Base-by-base conservation (phyloP, 2,888 invertebrate genomes). In the Cryptocephalus primarius region DNA sequence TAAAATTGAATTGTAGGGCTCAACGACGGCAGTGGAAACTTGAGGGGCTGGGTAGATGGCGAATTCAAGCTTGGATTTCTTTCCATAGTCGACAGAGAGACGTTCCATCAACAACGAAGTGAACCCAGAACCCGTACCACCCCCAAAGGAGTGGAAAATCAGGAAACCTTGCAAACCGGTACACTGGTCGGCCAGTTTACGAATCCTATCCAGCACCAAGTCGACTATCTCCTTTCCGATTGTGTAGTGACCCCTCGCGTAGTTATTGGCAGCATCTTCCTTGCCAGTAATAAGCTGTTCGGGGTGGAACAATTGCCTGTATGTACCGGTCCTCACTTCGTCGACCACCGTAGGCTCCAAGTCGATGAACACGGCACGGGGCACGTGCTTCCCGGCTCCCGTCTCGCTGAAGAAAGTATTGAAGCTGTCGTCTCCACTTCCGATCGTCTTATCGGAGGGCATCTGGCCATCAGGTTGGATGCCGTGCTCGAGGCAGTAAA, bases 231-330 rank as follows among this genome's bases (percentile, higher is more conserved):
- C 93, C 72, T 89, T 89, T 66, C 93, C 95, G 65, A 95, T 90
- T 57, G 95, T 95, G 80, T 96, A 96, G 75, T 96, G 95, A 52
- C 95, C 95, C 63, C 95, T 84, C 50, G 95, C 95, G 59, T 95
- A 96, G 76, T 96, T 95, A 75, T 96, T 95, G 60, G 95, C 95
- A 42, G 95, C 95, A 68, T 95, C 94, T 74, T 94, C 94, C 72
- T 95, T 95, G 75, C 59, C 92, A 79, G 79, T 95, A 47, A 60
- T 95, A 86, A 63, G 50, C 74, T 95, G 95, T 75, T 95, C 95
- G 52, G 95, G 95, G 72, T 96, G 95, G 82, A 95, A 95, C 65
- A 96, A 80, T 73, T 92, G 92, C 55, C 92, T 80, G 78, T 95
- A 95, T 59, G 90, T 90, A 9, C 93, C 93, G 49, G 90, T 91